Conservation (phyloP, 2,797 vertebrate genomes). For the Xiphorhynchus erythropygius region DNA sequence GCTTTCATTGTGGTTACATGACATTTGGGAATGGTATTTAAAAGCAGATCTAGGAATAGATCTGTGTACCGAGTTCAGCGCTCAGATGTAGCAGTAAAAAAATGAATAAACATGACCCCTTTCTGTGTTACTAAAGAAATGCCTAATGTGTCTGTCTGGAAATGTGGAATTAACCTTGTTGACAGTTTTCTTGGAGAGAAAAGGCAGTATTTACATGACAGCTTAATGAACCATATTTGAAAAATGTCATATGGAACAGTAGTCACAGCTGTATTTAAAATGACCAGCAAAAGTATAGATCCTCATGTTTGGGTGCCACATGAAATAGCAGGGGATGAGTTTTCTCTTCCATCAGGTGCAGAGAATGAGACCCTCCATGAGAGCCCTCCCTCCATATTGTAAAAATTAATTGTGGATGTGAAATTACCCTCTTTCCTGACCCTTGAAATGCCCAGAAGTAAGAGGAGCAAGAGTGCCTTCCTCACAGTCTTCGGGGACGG, state of each 20-base stretch:
- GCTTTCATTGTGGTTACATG: not conserved
- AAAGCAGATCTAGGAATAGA: not conserved
- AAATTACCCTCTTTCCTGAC: not conserved
- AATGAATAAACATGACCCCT: not conserved
- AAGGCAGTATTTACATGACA: not conserved
- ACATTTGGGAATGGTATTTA: not conserved
- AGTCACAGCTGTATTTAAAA: not conserved
- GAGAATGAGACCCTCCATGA: not conserved
- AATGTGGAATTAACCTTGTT: not conserved
- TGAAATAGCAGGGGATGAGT: not conserved
- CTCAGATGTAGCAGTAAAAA: not conserved
- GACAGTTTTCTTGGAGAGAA: not conserved
- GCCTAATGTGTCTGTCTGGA: not conserved
- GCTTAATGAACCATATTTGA: not conserved
- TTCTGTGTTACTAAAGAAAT: not conserved
- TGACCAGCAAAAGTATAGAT: not conserved
- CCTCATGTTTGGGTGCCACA: not conserved
- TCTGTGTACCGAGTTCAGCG: not conserved
- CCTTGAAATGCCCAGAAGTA: not conserved
- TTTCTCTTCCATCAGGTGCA: not conserved
- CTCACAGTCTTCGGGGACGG: fast-evolving
- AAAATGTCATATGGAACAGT: not conserved
- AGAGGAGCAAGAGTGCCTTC: not conserved
- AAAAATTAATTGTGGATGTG: not conserved
- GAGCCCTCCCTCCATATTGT: not conserved